phyloP scores from a whole-genome alignment of 1,140 invertebrate species.

The Berghia stephanieae region DNA sequence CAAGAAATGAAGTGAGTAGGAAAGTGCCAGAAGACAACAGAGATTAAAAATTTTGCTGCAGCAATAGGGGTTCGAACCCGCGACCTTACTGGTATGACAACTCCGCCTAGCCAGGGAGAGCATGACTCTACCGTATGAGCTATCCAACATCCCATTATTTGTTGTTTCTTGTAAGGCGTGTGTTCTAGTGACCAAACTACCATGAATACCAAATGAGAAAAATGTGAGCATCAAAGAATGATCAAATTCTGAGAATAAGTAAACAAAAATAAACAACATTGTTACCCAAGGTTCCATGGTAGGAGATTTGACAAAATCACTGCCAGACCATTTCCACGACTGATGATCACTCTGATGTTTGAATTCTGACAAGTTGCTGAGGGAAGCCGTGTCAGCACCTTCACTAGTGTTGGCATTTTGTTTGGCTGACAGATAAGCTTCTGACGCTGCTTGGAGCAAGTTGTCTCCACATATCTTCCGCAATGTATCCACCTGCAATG shows the following conservation, averaged over 20 bases:
- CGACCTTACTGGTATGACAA: too few relatives aligned
- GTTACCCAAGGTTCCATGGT: conserved; percentile 76
- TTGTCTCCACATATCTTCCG: conserved; percentile 52
- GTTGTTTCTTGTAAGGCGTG: too few relatives aligned
- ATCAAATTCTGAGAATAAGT: not conserved
- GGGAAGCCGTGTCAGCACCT: conserved; percentile 30
- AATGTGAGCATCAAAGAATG: not conserved
- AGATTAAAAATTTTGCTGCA: too few relatives aligned
- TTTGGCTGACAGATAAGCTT: conserved; percentile 40
- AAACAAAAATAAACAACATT: not conserved
- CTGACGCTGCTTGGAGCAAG: conserved; percentile 46
- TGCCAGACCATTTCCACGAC: conserved; percentile 60
- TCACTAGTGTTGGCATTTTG: conserved; percentile 35
- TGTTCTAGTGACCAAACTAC: too few relatives aligned
- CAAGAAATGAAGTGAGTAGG: too few relatives aligned
- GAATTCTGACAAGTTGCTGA: conserved; percentile 15
- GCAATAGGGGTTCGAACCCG: too few relatives aligned
- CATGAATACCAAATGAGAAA: too few relatives aligned
- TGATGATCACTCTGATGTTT: not conserved
- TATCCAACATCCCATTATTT: too few relatives aligned
- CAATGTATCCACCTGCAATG: conserved; percentile 73
- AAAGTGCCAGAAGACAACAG: too few relatives aligned
- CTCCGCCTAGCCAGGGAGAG: too few relatives aligned
- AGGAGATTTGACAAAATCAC: conserved; percentile 59
- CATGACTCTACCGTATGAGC: too few relatives aligned